phyloP scores from a whole-genome alignment of 2,113 vertebrate species.

The Salvelinus namaycush region DNA sequence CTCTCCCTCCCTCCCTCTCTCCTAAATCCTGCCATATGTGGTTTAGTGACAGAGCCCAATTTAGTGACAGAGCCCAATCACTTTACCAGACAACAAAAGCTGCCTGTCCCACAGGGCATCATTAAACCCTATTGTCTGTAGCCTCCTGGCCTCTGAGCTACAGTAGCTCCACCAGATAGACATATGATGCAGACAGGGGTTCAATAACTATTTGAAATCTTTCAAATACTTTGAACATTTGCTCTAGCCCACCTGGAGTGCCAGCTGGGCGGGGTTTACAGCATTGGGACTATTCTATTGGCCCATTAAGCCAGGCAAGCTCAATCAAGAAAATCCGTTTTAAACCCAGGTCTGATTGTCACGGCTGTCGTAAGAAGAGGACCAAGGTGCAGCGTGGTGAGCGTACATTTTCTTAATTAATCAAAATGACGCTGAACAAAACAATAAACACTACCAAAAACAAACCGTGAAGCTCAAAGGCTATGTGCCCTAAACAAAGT shows the following conservation, averaged over 20 bases:
- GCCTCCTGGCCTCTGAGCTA: conserved; percentile 32
- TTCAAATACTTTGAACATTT: too few species aligned
- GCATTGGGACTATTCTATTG: too few species aligned
- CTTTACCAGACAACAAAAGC: conserved; percentile 58
- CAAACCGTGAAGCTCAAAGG: too few species aligned
- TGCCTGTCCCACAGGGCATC: conserved; percentile 58
- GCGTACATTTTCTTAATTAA: too few species aligned
- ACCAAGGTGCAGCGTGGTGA: too few species aligned
- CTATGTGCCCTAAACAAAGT: too few species aligned
- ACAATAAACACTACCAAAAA: too few species aligned
- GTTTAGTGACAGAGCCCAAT: conserved; percentile 18
- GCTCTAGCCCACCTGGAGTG: too few species aligned
- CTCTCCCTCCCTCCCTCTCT: neutral
- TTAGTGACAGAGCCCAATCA: conserved; percentile 44
- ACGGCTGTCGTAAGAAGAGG: too few species aligned
- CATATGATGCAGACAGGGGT: neutral
- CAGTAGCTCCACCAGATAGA: conserved; percentile 20
- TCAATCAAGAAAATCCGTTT: neutral
- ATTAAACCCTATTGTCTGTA: conserved; percentile 55
- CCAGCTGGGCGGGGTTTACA: too few species aligned
- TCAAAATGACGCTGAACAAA: too few species aligned
- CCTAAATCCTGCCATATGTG: conserved; percentile 19
- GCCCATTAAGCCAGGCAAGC: conserved; percentile 1
- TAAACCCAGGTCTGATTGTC: neutral
- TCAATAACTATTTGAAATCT: too few species aligned